These are phyloP conservation scores for Sericinus montela DNA, from an alignment of 2,888 invertebrate species.

Conservation along the genomic window DNA sequence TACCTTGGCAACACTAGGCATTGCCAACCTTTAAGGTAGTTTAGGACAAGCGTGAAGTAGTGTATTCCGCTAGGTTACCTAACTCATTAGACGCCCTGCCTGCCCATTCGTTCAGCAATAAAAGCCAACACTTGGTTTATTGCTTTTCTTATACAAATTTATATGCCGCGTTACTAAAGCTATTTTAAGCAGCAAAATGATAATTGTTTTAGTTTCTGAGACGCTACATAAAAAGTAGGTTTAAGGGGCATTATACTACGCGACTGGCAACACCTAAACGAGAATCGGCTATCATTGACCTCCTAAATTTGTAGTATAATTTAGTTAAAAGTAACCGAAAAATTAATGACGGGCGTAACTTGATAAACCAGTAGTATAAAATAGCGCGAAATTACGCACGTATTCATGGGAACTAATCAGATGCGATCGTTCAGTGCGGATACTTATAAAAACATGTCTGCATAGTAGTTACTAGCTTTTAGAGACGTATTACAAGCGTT, in stretches of 20 bases:
- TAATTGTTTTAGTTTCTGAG: slow-evolving; percentile 16
- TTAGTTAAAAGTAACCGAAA: slow-evolving; percentile 16
- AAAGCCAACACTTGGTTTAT: too few species aligned
- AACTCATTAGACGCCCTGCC: too few species aligned
- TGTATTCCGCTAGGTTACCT: too few species aligned
- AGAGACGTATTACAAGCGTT: not conserved
- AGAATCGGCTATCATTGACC: slow-evolving; percentile 52
- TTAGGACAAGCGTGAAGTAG: too few species aligned
- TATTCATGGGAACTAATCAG: not conserved
- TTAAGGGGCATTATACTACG: slow-evolving; percentile 48
- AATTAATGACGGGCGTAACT: slow-evolving; percentile 15
- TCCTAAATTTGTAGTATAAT: slow-evolving; percentile 33
- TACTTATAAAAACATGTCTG: slow-evolving; percentile 4
- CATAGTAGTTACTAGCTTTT: slow-evolving; percentile 9
- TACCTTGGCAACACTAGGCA: too few species aligned
- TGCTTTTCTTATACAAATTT: too few species aligned
- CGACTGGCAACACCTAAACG: slow-evolving; percentile 37
- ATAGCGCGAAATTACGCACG: slow-evolving; percentile 18
- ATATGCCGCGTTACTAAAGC: too few species aligned
- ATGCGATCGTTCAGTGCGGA: not conserved
- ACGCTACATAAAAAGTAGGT: slow-evolving; percentile 42
- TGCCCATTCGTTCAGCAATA: too few species aligned
- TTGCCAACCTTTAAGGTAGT: too few species aligned
- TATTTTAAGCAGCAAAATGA: too few species aligned
- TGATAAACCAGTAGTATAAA: slow-evolving; percentile 4